Evolutionary conservation across 2,888 invertebrate species (phyloP).

Genomic region (Pseudococcus jackbeardsleyi): DNA sequence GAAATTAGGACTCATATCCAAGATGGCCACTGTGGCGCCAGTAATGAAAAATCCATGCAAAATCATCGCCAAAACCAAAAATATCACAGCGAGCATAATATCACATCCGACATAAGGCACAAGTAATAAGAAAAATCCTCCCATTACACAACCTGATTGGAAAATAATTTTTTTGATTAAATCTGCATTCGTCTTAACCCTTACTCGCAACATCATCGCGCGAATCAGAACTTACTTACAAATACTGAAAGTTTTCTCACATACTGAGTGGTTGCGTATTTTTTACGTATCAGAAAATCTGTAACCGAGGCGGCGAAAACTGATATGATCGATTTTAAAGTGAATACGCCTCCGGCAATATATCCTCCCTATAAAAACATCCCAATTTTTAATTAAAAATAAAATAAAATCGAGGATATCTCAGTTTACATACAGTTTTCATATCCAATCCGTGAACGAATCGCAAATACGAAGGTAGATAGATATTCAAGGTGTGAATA

Average conservation of each 20-base stretch:
- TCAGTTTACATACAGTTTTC: slow-evolving; percentile 72
- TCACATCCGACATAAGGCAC: slow-evolving; percentile 16
- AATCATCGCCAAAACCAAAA: not conserved
- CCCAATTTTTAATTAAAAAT: not conserved
- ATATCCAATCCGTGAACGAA: slow-evolving; percentile 79
- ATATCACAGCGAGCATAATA: not conserved
- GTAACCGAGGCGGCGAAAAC: slow-evolving; percentile 8
- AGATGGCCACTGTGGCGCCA: slow-evolving; percentile 1
- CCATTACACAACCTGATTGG: not conserved
- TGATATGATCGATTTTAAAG: not conserved
- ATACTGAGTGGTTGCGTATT: not conserved
- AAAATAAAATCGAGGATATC: not conserved
- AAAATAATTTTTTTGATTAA: not conserved
- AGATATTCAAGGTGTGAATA: slow-evolving; percentile 78
- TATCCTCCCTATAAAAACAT: slow-evolving; percentile 3
- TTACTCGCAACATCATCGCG: too few species aligned
- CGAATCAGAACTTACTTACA: slow-evolving; percentile 1
- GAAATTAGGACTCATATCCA: slow-evolving; percentile 45
- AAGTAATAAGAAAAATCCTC: not conserved
- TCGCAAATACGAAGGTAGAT: slow-evolving; percentile 80
- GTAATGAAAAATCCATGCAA: not conserved
- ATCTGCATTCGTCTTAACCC: too few species aligned
- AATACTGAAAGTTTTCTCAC: slow-evolving; percentile 33
- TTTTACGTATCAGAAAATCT: slow-evolving; percentile 3
- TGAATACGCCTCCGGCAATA: not conserved